phyloP scores from a whole-genome alignment of 2,888 invertebrate species.

The Eilema caniola region DNA sequence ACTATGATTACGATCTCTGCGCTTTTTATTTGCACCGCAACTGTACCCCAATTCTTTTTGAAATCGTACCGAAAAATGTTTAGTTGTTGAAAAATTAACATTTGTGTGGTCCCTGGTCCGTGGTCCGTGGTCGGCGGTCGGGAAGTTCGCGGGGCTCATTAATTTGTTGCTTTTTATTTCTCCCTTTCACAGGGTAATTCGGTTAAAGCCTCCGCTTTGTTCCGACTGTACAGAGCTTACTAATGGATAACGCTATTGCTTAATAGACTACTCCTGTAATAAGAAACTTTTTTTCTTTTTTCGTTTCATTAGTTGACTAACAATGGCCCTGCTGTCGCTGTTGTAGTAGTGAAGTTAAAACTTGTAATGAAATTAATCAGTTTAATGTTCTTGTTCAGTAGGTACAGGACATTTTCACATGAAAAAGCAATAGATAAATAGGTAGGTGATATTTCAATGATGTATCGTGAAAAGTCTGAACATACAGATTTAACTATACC shows the following conservation, averaged over 20 bases:
- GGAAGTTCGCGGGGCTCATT: constrained; percentile 53
- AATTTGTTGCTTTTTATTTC: constrained; percentile 60
- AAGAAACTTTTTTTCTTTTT: background rate
- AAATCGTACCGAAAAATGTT: constrained; percentile 72
- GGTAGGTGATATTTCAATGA: no score
- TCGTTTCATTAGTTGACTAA: background rate
- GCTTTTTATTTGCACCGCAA: constrained; percentile 26
- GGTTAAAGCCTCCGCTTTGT: constrained; percentile 40
- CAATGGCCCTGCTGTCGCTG: background rate
- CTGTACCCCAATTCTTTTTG: constrained; percentile 53
- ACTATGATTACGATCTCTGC: background rate
- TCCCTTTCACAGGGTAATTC: constrained; percentile 53
- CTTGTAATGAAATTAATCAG: no score
- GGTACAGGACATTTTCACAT: no score
- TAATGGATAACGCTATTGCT: constrained; percentile 37
- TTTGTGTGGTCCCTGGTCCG: constrained; percentile 62
- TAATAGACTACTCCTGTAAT: background rate
- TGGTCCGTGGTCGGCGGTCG: constrained; percentile 30
- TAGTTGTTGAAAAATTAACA: constrained; percentile 74
- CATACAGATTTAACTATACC: no score
- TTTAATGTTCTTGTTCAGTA: no score
- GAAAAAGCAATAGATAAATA: no score
- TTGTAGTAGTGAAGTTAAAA: no score
- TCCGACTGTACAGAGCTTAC: constrained; percentile 28
- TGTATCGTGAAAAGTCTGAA: no score